These are phyloP conservation scores for Dunckerocampus dactyliophorus DNA, from an alignment of 2,113 vertebrate species.

Conservation along the genomic window DNA sequence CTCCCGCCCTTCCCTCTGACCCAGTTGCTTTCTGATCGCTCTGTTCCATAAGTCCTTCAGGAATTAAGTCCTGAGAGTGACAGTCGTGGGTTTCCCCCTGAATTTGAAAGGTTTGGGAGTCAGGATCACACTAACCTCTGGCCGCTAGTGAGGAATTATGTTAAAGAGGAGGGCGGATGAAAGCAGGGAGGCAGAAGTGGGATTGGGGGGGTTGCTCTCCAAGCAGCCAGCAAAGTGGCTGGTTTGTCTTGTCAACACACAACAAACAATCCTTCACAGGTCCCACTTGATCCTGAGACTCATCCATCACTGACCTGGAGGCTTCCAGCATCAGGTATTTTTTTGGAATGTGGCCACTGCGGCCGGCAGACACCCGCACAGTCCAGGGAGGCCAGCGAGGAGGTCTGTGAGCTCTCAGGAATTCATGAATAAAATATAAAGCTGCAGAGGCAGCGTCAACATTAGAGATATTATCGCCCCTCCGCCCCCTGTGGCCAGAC, in stretches of 20 bases:
- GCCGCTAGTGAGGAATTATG: conserved; percentile 54
- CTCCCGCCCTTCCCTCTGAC: conserved; percentile 23
- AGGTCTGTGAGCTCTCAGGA: conserved; percentile 44
- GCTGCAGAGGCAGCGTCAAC: conserved; percentile 40
- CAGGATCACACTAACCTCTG: conserved; percentile 42
- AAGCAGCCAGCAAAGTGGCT: background rate
- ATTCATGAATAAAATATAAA: conserved; percentile 71
- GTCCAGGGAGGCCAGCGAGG: conserved; percentile 7
- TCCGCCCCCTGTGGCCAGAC: conserved; percentile 18
- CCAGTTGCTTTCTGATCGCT: conserved; percentile 29
- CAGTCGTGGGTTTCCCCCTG: conserved; percentile 24
- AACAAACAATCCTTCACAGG: conserved; percentile 40
- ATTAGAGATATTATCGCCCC: conserved; percentile 66
- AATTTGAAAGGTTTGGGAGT: conserved; percentile 15
- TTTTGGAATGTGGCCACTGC: conserved; percentile 25
- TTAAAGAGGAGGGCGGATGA: conserved; percentile 52
- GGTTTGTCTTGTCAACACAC: conserved; percentile 24
- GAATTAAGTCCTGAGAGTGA: conserved; percentile 25
- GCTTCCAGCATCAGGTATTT: conserved; percentile 20
- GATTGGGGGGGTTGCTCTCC: background rate
- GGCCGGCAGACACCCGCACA: conserved; percentile 16
- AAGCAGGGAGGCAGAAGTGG: conserved; percentile 3
- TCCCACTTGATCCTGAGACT: conserved; percentile 21
- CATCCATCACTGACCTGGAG: conserved; percentile 45
- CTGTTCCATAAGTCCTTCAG: conserved; percentile 29